A percentile compares a stretch with the other conserved stretches of the same genome.
Evolutionary conservation across 2,888 invertebrate species (phyloP).

Genomic region (Acrocera orbiculus): DNA sequence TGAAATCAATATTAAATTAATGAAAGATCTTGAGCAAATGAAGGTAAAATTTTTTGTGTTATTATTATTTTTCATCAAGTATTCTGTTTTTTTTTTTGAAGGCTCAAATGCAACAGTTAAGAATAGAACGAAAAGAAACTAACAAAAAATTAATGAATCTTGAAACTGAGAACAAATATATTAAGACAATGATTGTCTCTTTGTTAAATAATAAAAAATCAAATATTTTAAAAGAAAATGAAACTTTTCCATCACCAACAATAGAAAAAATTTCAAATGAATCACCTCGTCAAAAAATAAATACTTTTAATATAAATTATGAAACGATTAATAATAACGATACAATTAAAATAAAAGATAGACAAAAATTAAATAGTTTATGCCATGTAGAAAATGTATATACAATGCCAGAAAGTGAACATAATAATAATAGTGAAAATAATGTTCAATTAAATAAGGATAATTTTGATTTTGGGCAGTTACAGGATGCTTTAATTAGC

Average conservation of each 20-base stretch:
- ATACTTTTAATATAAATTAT: slow-evolving; percentile 26
- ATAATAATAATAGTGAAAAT: slow-evolving; percentile 6
- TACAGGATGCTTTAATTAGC: slow-evolving; percentile 27
- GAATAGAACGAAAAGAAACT: slow-evolving; percentile 45
- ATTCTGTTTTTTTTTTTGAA: slow-evolving; percentile 26
- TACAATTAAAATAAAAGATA: no score
- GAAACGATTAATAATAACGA: slow-evolving; percentile 25
- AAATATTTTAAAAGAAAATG: slow-evolving; percentile 27
- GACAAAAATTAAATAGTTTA: no score
- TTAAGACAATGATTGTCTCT: slow-evolving; percentile 25
- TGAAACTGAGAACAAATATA: slow-evolving; percentile 45
- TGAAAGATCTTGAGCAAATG: slow-evolving; percentile 30
- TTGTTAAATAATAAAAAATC: slow-evolving; percentile 21
- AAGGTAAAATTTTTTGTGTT: slow-evolving; percentile 20
- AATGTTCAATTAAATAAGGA: slow-evolving; percentile 15
- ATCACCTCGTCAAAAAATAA: slow-evolving; percentile 16
- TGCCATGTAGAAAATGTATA: background rate
- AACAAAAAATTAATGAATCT: slow-evolving; percentile 48
- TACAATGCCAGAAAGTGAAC: background rate
- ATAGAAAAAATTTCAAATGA: slow-evolving; percentile 9
- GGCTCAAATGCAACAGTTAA: slow-evolving; percentile 47
- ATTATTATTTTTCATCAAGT: background rate
- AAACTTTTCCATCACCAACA: slow-evolving; percentile 10
- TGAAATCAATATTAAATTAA: slow-evolving; percentile 26
- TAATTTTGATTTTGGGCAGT: slow-evolving; percentile 23